Evolutionary conservation across 2,797 vertebrate species (phyloP), one percentile per base, ranked within the genome.

Genomic region (Eulemur mongoz): DNA sequence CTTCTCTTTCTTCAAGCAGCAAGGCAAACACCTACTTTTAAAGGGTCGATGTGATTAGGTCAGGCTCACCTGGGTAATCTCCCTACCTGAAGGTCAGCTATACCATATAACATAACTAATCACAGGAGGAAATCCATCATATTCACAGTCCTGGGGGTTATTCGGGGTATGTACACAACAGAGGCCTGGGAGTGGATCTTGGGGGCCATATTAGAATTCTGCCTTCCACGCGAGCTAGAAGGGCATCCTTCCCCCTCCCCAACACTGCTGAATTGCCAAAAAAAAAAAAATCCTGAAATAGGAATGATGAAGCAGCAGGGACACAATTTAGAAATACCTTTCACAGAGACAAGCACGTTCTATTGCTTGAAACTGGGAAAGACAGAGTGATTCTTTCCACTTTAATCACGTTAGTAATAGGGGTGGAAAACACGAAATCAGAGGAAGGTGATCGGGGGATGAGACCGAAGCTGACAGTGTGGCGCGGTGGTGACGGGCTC

Each of bases 311-410:
- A 93, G n/a, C 4, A 2, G 38, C 3, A 52, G 8, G 10, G 17
- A 11, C 80, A 67, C 22, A 63, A 81, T 48, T 81, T 50, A 69
- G n/a, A 93, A 83, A 84, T 35, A n/a, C 5, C 11, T 84, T 80
- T 63, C 70, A 87, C 30, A 73, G 35, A 85, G 93, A 73, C 14
- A 43, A 43, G 20, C 40, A 57, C 3, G 6, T 9, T 43, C 22
- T 61, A 48, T 20, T 38, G 9, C 32, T 35, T 45, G 7, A 85
- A 87, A 75, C 12, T 43, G 22, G 2, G 38, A 48, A 78, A 20
- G 38, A 45, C 0, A 48, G 38, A 52, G 22, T 27, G 40, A 48
- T 63, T 57, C 32, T 25, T 67, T 35, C 22, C 9, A 54, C 27
- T 84, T 92, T 40, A 48, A 69, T 89, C 45, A 65, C 3, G 18